phyloP scores from a whole-genome alignment of 2,113 vertebrate species.

The Periophthalmus modestus region DNA sequence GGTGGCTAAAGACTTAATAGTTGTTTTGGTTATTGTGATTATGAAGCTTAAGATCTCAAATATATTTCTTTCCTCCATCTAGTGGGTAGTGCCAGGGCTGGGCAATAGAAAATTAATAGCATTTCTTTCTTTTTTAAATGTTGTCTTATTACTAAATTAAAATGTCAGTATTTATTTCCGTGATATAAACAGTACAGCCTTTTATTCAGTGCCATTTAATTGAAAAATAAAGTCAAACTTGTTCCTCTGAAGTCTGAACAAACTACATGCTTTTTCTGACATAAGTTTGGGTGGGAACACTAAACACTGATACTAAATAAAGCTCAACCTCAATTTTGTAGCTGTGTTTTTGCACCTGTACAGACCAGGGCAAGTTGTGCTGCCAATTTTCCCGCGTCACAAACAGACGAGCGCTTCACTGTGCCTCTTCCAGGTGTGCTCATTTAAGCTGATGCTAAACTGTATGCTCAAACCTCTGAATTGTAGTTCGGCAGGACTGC shows the following conservation, averaged over 20 bases:
- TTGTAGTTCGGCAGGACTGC: constrained; percentile 40
- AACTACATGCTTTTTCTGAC: too few relatives aligned
- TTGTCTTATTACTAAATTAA: too few relatives aligned
- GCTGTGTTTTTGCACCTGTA: neutral
- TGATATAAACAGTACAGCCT: too few relatives aligned
- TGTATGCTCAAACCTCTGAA: constrained; percentile 25
- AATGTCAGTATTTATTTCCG: too few relatives aligned
- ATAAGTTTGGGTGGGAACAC: neutral
- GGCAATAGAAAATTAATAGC: too few relatives aligned
- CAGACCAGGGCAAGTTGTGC: neutral
- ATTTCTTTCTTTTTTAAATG: too few relatives aligned
- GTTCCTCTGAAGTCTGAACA: too few relatives aligned
- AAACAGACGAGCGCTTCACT: neutral
- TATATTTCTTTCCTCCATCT: neutral
- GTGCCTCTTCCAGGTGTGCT: constrained; percentile 34
- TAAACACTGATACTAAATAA: neutral
- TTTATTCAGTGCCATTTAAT: too few relatives aligned
- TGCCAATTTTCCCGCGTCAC: neutral
- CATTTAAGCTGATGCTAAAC: constrained; percentile 34
- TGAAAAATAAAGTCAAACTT: too few relatives aligned
- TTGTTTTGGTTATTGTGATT: neutral
- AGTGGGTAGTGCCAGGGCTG: neutral
- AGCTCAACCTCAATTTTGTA: neutral
- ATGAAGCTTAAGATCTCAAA: neutral
- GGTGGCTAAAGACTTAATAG: neutral